Base-by-base conservation (phyloP, 2,113 vertebrate species). In the Carassius gibelio region DNA sequence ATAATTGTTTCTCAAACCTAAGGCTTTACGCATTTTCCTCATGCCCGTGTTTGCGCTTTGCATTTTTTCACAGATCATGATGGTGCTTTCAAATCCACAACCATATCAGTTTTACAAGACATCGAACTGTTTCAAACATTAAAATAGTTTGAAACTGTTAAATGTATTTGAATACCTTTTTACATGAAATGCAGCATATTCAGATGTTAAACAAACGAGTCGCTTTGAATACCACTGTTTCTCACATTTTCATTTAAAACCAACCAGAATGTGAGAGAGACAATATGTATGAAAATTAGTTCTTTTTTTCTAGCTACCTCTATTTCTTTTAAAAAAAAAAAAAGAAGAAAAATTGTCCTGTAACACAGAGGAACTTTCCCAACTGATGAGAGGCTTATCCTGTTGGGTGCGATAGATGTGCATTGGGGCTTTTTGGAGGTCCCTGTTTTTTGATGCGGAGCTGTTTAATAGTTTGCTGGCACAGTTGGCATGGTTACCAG, bases 321-420 rank as follows among this genome's bases (percentile, higher is more conserved):
- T 88, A 90, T 86, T 81, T 76, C 45, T 55, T 4, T 83, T 75
- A 88, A 85, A 88, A 84, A 38, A 38, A 38, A 38, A 38, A 38
- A 38, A 4, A 38, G 4, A 38, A 38, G 5, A 38, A 85, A 88
- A 87, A 89, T 89, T 88, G 92, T 90, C 90, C 88, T 84, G 87
- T 88, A 55, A 92, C 87, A 88, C 86, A 90, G 87, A 78, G 89
- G 86, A 90, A 91, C 89, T 90, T 93, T 87, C 88, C 88, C 79
- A 92, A 91, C 87, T 93, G 93, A 94, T 94, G 93, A 93, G 90
- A 89, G 87, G 92, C 92, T 94, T 94, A 93, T 89, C 87, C 84
- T 42, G 90, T 90, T 72, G 79, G 91, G 81, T 59, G 89, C 88
- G 89, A 91, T 89, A 91, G 88, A 82, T 83, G 91, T 84, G 86